Percentiles rank a stretch among this genome's conserved stretches.
Evolutionary conservation across 2,888 invertebrate species (phyloP).

Genomic region (Phania funesta): DNA sequence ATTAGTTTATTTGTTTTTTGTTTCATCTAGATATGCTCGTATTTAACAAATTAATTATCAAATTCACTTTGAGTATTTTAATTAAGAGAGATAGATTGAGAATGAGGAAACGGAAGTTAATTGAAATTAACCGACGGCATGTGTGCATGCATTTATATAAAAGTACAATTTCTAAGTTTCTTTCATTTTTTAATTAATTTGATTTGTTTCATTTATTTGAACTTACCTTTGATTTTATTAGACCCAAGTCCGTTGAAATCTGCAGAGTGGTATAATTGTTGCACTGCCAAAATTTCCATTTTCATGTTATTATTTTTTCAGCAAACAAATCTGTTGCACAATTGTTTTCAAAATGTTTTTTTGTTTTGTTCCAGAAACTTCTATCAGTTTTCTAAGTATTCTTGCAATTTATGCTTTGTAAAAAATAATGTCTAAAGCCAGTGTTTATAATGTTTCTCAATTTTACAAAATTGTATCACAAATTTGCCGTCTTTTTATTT

Average conservation of each 20-base stretch:
- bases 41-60: not conserved
- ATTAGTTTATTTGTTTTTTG: conserved; percentile 31
- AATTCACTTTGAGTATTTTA: not conserved
- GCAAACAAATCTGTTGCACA: conserved; percentile 31
- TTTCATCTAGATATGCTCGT: conserved; percentile 2
- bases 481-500: conserved; percentile 52
- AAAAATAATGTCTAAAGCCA: conserved; percentile 36
- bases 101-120: conserved; percentile 35
- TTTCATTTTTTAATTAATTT: not conserved
- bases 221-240: conserved; percentile 67
- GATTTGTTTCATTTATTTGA: not conserved
- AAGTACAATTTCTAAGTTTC: not conserved
- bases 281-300: conserved; percentile 68
- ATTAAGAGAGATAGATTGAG: not conserved
- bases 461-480: conserved; percentile 57
- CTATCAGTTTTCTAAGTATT: conserved; percentile 34
- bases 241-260: conserved; percentile 58
- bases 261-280: conserved; percentile 67
- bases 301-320: conserved; percentile 46
- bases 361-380: conserved; percentile 44
- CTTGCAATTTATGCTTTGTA: not conserved
- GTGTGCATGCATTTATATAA: not conserved
- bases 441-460: conserved; percentile 2
- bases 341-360: conserved; percentile 44
- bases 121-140: conserved; percentile 18